Base-by-base conservation (phyloP, 2,888 invertebrate species). In the Hoplodrina ambigua region DNA sequence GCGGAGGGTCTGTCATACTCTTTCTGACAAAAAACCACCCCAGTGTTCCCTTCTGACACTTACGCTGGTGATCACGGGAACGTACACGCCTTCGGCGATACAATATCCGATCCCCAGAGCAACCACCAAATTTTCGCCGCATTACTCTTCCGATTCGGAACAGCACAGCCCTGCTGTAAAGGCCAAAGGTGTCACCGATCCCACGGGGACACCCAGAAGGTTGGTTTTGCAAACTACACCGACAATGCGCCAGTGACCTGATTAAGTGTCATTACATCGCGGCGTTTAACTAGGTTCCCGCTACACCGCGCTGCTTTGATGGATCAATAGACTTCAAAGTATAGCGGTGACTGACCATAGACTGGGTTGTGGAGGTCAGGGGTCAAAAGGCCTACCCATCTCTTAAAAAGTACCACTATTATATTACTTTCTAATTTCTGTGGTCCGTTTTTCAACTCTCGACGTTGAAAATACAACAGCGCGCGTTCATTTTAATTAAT, bases 211-310 rank as follows among this genome's bases (percentile, higher is more conserved):
- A 30, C 15, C 4, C 15, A n/a, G 65, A 66, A 58, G 58, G 46
- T 13, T n/a, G 8, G 20, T 70, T 63, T 33, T 46, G 41, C 37
- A 25, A 71, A 4, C 20, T 30, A 49, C 20, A 64, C 37, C 20
- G 7, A 67, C 63, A 71, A 44, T 71, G 66, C 75, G 52, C 75
- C 59, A 78, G 66, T 78, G 78, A 79, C 80, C 80, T 46, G 56
- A 71, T 60, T 78, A 58, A 54, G 19, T 46, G 66, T 52, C 62
- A 63, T 64, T 79, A 66, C 25, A 69, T 52, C 50, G 60, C 60
- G n/a, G 20, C 19, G n/a, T 55, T 62, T 58, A 69, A 65, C 74
- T 65, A 58, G 52, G 46, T 46, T n/a, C 56, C 33, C 19, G 25
- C 49, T 37, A 68, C 57, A 69, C 55, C 11, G 65, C 62, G 17